phyloP scores from a whole-genome alignment of 2,888 invertebrate species.

The Gymnosoma rotundatum region DNA sequence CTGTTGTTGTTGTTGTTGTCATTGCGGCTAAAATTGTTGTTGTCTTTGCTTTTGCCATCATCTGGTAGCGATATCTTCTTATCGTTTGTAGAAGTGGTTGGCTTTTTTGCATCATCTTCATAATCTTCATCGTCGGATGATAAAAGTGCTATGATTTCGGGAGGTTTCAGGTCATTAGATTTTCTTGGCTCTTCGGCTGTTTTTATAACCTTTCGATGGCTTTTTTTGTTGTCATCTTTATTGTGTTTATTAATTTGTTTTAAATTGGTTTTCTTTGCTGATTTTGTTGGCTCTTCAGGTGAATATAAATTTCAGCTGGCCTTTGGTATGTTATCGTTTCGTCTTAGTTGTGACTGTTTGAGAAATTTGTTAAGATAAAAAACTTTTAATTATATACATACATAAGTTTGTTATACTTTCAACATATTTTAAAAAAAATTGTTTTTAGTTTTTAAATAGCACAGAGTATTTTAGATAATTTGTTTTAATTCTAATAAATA shows the following conservation, averaged over 20 bases:
- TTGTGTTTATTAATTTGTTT: conserved; percentile 53
- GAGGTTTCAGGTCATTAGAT: conserved; percentile 36
- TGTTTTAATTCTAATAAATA: too few relatives aligned
- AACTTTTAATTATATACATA: not conserved
- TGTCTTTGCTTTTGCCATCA: not conserved
- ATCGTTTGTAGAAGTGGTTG: conserved; percentile 1
- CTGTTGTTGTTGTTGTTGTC: not conserved
- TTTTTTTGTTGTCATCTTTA: conserved; percentile 23
- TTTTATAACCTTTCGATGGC: conserved; percentile 24
- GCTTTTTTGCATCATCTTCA: not conserved
- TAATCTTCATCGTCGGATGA: conserved; percentile 63
- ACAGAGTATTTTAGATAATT: too few relatives aligned
- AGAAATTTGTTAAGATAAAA: not conserved
- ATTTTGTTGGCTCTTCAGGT: conserved; percentile 68
- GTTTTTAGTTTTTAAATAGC: too few relatives aligned
- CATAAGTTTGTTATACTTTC: too few relatives aligned
- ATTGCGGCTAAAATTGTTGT: not conserved
- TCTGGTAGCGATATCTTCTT: not conserved
- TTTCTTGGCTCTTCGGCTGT: not conserved
- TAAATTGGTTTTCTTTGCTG: conserved; percentile 59
- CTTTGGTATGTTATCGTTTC: conserved; percentile 82
- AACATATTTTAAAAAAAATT: too few relatives aligned
- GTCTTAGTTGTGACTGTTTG: conserved; percentile 81
- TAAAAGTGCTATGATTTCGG: conserved; percentile 65
- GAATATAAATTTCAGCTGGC: conserved; percentile 82